phyloP scores from a whole-genome alignment of 2,113 vertebrate genomes.

The Microtus montanus region DNA sequence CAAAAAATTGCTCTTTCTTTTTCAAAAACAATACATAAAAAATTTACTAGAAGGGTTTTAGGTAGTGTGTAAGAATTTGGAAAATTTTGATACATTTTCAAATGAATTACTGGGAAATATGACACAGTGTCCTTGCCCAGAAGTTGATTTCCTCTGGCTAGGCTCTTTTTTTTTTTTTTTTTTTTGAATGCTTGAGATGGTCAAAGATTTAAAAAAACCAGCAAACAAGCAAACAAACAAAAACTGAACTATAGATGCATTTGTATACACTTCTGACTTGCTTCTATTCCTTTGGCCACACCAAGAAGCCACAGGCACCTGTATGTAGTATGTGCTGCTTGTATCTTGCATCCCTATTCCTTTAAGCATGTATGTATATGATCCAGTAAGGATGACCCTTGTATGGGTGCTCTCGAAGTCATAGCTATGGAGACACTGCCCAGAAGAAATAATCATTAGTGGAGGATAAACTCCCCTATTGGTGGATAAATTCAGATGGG shows the following conservation, averaged over 20 bases:
- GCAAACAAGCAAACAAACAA: neutral
- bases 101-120: constrained; percentile 1
- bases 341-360: neutral
- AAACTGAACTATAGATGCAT: neutral
- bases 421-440: neutral
- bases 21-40: constrained; percentile 14
- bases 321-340: neutral
- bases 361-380: neutral
- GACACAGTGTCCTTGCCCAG: neutral
- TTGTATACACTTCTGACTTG: neutral
- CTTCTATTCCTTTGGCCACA: neutral
- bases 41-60: neutral
- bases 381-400: neutral
- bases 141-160: neutral
- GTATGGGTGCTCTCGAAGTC: neutral
- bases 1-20: neutral
- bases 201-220: neutral
- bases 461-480: neutral
- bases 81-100: constrained; percentile 45
- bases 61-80: neutral
- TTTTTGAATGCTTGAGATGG: neutral
- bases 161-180: neutral
- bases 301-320: neutral
- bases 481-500: neutral
- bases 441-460: neutral